Percentiles rank a stretch among this genome's conserved stretches.
Evolutionary conservation across 2,797 vertebrate genomes (phyloP).

Genomic region (Gambusia yucatana): DNA sequence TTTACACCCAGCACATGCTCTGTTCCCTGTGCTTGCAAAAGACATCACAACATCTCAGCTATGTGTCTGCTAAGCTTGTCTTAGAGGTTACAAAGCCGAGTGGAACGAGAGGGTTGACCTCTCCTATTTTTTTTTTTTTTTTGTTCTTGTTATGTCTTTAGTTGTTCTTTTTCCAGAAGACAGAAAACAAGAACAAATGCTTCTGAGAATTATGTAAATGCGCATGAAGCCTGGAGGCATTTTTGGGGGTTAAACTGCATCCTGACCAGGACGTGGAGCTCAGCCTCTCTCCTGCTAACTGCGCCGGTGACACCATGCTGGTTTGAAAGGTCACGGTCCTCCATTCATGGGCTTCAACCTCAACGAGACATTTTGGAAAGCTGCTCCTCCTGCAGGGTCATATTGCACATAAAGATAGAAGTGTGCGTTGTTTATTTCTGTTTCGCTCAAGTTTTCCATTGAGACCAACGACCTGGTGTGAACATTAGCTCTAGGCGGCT

Average conservation of each 20-base stretch:
- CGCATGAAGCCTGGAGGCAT: constrained; percentile 28
- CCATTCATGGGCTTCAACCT: constrained; percentile 10
- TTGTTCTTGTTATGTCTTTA: constrained; percentile 16
- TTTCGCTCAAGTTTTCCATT: constrained; percentile 67
- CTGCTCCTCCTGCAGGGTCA: background rate
- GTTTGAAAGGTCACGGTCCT: constrained; percentile 53
- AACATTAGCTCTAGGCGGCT: constrained; percentile 72
- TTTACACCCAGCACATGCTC: constrained; percentile 16
- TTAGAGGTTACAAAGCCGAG: background rate
- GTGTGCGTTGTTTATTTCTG: constrained; percentile 44
- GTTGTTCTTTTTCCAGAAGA: constrained; percentile 13
- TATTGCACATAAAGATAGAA: constrained; percentile 9
- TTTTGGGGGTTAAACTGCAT: constrained; percentile 25
- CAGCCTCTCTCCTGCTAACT: constrained; percentile 16
- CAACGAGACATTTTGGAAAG: constrained; percentile 8
- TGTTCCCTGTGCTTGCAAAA: constrained; percentile 58
- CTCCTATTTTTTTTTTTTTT: background rate
- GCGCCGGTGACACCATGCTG: constrained; percentile 12
- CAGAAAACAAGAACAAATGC: constrained; percentile 16
- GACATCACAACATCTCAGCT: constrained; percentile 34
- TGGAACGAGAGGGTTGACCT: constrained; percentile 1
- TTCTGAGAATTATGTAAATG: constrained; percentile 35
- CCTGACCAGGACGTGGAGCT: constrained; percentile 5
- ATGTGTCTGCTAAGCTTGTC: constrained; percentile 9
- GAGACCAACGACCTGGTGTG: constrained; percentile 59